Conservation (phyloP, 2,888 invertebrate species). For the Philaethria dido region DNA sequence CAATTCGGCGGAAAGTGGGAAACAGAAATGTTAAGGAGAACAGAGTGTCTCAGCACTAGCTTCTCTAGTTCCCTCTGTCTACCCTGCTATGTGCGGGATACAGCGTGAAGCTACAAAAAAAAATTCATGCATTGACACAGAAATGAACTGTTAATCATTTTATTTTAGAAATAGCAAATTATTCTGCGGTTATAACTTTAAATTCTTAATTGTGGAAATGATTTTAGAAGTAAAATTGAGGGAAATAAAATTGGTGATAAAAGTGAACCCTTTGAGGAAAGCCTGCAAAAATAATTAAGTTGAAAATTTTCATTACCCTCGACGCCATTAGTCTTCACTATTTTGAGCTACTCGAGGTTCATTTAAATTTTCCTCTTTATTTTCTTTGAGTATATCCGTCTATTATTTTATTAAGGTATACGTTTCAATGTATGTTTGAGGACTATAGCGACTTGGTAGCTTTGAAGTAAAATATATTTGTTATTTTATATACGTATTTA, state of each 20-base stretch:
- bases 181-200: constrained; percentile 30
- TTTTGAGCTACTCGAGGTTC: neutral
- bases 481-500: no score
- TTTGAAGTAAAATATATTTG: no score
- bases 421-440: no score
- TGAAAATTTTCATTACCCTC: constrained; percentile 11
- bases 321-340: neutral
- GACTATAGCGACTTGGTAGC: no score
- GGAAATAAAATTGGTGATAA: constrained; percentile 33
- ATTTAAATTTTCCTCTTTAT: neutral
- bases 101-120: no score
- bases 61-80: no score
- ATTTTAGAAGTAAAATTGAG: constrained; percentile 36
- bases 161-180: constrained; percentile 30
- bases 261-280: constrained; percentile 30
- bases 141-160: constrained; percentile 26
- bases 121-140: constrained; percentile 18
- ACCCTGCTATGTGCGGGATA: no score
- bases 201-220: constrained; percentile 36
- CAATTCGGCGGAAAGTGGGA: no score
- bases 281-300: constrained; percentile 32
- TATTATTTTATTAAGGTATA: neutral
- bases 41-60: no score
- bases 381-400: neutral
- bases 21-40: no score